phyloP scores from a whole-genome alignment of 2,888 invertebrate genomes.

The Ormyrus labotus region DNA sequence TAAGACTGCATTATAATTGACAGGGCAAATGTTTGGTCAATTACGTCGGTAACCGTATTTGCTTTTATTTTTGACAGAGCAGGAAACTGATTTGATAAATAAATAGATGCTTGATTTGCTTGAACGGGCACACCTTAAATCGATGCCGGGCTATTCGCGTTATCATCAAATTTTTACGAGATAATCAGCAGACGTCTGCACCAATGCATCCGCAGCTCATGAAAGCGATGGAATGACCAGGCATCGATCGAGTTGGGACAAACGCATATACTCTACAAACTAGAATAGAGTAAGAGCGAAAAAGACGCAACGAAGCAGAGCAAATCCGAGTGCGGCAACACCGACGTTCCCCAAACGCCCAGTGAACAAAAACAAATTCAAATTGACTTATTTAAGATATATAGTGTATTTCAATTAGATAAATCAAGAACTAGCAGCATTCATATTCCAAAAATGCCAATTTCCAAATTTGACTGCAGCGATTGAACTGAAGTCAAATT shows the following conservation, averaged over 20 bases:
- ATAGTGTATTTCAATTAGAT: not conserved
- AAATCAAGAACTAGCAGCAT: no score
- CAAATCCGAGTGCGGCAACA: slow-evolving; percentile 28
- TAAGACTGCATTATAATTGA: no score
- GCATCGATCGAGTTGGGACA: slow-evolving; percentile 2
- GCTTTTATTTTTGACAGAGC: no score
- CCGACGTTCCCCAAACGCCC: slow-evolving; percentile 12
- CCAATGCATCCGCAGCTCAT: not conserved
- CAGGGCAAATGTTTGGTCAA: no score
- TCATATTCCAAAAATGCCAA: not conserved
- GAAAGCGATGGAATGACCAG: slow-evolving; percentile 20
- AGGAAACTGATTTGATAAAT: no score
- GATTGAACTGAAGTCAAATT: not conserved
- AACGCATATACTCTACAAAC: not conserved
- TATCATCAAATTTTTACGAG: slow-evolving; percentile 7
- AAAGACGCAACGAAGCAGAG: slow-evolving; percentile 54
- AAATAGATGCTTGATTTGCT: not conserved
- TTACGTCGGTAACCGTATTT: no score
- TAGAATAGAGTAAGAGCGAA: slow-evolving; percentile 48
- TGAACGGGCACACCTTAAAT: slow-evolving; percentile 20
- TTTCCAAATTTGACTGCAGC: not conserved
- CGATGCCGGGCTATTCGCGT: slow-evolving; percentile 6
- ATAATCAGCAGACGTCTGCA: not conserved
- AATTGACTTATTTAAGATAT: not conserved
- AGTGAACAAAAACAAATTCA: slow-evolving; percentile 29